Base-by-base conservation (phyloP, 2,113 vertebrate genomes). In the Salminus brasiliensis region DNA sequence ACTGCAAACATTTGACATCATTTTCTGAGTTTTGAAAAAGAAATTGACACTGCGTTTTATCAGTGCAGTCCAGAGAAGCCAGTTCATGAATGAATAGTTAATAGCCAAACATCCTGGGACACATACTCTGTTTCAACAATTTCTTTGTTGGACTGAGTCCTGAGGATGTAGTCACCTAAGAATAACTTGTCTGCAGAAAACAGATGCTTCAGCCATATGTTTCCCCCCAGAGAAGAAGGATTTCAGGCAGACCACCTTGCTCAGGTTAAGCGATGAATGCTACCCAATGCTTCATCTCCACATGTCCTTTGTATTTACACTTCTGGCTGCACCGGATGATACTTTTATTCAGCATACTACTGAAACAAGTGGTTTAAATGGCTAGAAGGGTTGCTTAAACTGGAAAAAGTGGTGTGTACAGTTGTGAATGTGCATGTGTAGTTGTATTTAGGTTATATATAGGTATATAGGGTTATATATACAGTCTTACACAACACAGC, bases 141-240 rank as follows among this genome's bases (percentile, higher is more conserved):
- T 90, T 87, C 85, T 88, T 91, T 85, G 84, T 92, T 92, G 91
- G 92, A 91, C 85, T 63, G 81, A 85, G 86, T 92, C 92, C 90
- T 91, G 88, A 90, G 89, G 91, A 92, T 90, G 82, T 87, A 87
- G 88, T 88, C 88, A 87, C 87, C 82, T 80, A 82, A 87, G 87
- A 78, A 92, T 91, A 90, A 87, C 90, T 88, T 81, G 87, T 91
- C 90, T 88, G 90, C 84, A 89, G 81, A 84, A 84, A 92, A 90
- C 92, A 92, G 92, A 92, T 93, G 93, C 89, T 88, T 87, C 88
- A 89, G 90, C 91, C 91, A 92, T 93, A 92, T 93, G 91, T 88
- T 91, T 88, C 81, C 89, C 90, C 89, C 88, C 85, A 88, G 90
- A 91, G 90, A 87, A 92, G 86, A 89, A 87, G 86, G 85, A 91